Conservation (phyloP, 2,113 vertebrate species). For the Calyptomena viridis region DNA sequence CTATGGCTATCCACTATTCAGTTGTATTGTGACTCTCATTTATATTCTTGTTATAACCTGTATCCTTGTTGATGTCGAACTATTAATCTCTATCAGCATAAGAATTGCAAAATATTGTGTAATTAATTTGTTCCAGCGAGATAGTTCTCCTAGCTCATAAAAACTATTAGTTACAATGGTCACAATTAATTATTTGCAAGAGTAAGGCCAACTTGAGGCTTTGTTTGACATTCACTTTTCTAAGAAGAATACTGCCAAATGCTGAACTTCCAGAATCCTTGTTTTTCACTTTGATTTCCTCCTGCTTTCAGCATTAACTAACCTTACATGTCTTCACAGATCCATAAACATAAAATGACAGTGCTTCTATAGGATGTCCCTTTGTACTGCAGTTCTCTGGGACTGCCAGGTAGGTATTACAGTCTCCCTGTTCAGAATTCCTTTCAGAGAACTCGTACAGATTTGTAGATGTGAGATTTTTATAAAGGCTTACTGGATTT, state of each 20-base stretch:
- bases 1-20: neutral
- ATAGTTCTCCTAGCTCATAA: neutral
- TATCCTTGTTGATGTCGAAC: neutral
- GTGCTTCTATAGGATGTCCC: neutral
- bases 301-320: neutral
- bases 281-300: neutral
- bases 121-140: neutral
- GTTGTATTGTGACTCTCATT: neutral
- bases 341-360: neutral
- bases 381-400: neutral
- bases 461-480: neutral
- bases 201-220: neutral
- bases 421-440: neutral
- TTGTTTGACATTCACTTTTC: neutral
- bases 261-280: neutral
- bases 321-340: neutral
- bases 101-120: neutral
- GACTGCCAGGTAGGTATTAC: neutral
- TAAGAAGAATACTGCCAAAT: neutral
- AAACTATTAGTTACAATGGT: neutral
- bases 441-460: neutral
- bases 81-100: neutral
- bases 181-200: neutral
- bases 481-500: conserved; percentile 18
- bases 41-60: neutral